Conservation (phyloP, 2,113 vertebrate species). For the Chloropsis cyanopogon region DNA sequence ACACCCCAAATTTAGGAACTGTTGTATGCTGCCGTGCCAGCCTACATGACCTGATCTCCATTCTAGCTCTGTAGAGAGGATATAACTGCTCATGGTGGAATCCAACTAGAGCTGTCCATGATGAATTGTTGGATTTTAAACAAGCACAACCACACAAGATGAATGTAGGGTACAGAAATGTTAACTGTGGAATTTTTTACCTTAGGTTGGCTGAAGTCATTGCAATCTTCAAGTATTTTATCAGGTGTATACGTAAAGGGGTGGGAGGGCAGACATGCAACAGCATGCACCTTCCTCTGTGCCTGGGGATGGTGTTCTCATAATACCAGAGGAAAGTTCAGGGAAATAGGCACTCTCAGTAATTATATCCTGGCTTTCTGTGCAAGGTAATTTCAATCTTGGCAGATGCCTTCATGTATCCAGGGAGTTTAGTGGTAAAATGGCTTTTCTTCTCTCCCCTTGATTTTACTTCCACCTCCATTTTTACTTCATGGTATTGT, state of each 20-base stretch:
- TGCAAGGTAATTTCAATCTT: neutral
- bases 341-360: neutral
- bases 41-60: neutral
- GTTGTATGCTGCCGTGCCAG: neutral
- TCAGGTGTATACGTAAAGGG: neutral
- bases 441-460: neutral
- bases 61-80: neutral
- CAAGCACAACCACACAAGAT: neutral
- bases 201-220: neutral
- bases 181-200: neutral
- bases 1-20: neutral
- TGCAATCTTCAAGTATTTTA: conserved; percentile 21
- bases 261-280: conserved; percentile 36
- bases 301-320: neutral
- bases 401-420: neutral
- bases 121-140: neutral
- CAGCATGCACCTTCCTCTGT: neutral
- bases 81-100: neutral
- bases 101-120: neutral
- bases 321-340: conserved; percentile 45
- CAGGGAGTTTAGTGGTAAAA: neutral
- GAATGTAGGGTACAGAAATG: neutral
- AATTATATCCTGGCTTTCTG: neutral
- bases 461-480: neutral
- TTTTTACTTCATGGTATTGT: neutral